A percentile compares a stretch with the other conserved stretches of the same genome.
Conservation (phyloP, 2,113 vertebrate species). For the Tichodroma muraria region DNA sequence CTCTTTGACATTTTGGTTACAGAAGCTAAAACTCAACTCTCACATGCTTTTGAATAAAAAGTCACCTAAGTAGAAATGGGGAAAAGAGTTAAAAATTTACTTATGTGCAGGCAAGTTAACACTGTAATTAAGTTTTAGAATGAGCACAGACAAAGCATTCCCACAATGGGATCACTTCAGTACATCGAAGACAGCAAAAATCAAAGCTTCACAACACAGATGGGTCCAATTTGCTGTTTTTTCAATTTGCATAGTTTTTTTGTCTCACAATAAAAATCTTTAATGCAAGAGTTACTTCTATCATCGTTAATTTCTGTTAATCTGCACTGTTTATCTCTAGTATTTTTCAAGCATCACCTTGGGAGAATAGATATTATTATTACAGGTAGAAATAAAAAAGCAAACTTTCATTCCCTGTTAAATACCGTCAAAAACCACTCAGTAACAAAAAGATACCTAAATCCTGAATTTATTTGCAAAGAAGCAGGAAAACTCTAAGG, state of each 20-base stretch:
- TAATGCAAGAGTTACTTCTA: neutral
- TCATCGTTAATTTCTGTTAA: neutral
- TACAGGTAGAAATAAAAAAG: neutral
- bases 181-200: neutral
- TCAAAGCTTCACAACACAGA: neutral
- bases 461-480: neutral
- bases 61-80: neutral
- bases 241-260: neutral
- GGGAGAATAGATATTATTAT: neutral
- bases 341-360: neutral
- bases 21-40: neutral
- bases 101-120: neutral
- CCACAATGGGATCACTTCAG: neutral
- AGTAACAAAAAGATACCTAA: neutral
- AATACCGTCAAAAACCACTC: neutral
- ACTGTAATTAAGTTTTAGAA: neutral
- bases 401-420: neutral
- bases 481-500: neutral
- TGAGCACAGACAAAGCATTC: neutral
- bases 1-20: neutral
- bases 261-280: neutral
- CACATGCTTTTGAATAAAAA: neutral
- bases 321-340: neutral
- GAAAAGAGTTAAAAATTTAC: neutral
- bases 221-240: neutral